Conservation (phyloP, 1,140 invertebrate genomes). For the Monochamus saltuarius region DNA sequence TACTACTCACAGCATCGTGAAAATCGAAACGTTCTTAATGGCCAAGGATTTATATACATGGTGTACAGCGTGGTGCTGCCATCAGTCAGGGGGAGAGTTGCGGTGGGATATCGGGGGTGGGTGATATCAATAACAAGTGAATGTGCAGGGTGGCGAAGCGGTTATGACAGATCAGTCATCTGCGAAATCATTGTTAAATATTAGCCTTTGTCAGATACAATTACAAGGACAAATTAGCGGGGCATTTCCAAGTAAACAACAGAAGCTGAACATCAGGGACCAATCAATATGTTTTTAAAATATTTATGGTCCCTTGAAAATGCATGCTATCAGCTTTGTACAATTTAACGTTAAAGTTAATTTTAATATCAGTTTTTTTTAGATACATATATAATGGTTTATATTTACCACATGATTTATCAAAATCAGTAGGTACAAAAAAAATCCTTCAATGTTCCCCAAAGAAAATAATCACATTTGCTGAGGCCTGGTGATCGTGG, state of each 20-base stretch:
- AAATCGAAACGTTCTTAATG: too few species aligned
- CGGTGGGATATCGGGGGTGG: slow-evolving; percentile 9
- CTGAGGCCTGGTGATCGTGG: too few species aligned
- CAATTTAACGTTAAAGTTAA: too few species aligned
- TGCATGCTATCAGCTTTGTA: not conserved
- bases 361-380: too few species aligned
- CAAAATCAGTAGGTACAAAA: too few species aligned
- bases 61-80: too few species aligned
- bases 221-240: slow-evolving; percentile 33
- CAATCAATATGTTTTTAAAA: slow-evolving; percentile 7
- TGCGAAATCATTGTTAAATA: slow-evolving; percentile 35
- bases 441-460: too few species aligned
- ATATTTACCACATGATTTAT: too few species aligned
- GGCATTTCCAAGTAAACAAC: slow-evolving; percentile 30
- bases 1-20: too few species aligned
- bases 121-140: slow-evolving; percentile 35
- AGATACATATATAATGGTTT: too few species aligned
- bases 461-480: too few species aligned
- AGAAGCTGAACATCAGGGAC: not conserved
- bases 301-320: not conserved
- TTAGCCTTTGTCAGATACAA: slow-evolving; percentile 29
- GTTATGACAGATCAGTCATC: slow-evolving; percentile 37
- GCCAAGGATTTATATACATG: too few species aligned
- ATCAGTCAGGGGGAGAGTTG: slow-evolving; percentile 17
- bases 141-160: slow-evolving; percentile 24